Evolutionary conservation across 2,797 vertebrate species (phyloP), one percentile per base, ranked within the genome.

Genomic region (Falco rusticolus): DNA sequence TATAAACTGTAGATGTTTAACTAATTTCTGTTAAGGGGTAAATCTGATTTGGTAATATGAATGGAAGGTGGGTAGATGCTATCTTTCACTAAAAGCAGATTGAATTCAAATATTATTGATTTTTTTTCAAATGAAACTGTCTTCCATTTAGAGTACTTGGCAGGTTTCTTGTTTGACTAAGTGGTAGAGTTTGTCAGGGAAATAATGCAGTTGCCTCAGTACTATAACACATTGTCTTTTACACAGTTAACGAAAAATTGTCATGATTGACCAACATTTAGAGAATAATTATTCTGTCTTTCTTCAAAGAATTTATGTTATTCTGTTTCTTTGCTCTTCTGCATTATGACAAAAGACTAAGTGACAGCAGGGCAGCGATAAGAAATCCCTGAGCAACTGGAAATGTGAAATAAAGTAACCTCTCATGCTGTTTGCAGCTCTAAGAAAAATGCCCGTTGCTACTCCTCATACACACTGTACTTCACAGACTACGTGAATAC

Each of bases 251-350:
- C 21, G 59, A 85, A 71, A 75, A 24, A 85, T 39, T 81, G 17
- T 22, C 74, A 90, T 59, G 82, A 68, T 75, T 92, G 93, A 89
- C 43, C 93, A 90, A 74, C 41, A 92, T 64, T 54, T 93, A 88
- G 79, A 89, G 53, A 87, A 84, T 76, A 88, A 68, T 48, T 91
- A 68, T 94, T 68, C 72, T 74, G 20, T 89, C 61, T 90, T 13
- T 92, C 50, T 88, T 56, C 48, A 59, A 50, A 87, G 10, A 22
- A 63, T 47, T 53, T 94, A 68, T 68, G 57, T 47, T 80, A n/a
- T 66, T 75, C 57, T 45, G 31, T 63, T 41, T 76, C 45, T 53
- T 84, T 56, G 57, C 25, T 69, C 45, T 91, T 94, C 31, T 84
- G 41, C 64, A 20, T 34, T 57, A 66, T n/a, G 37, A 37, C 54